Conservation (phyloP, 1,140 invertebrate species). For the Sinella curviseta region DNA sequence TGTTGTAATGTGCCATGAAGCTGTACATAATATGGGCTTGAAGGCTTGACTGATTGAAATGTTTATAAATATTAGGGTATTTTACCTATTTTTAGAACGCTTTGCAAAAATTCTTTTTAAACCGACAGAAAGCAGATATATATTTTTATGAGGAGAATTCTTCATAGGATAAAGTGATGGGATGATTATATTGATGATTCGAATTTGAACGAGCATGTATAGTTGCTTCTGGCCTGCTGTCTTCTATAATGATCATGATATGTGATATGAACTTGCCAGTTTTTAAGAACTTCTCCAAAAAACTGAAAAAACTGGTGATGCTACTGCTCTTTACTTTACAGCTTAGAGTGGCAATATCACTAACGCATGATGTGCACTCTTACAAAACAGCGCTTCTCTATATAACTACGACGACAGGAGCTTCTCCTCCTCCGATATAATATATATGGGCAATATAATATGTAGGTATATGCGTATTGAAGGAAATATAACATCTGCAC, state of each 20-base stretch:
- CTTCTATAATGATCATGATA: background rate
- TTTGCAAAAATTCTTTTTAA: constrained; percentile 19
- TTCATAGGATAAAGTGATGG: background rate
- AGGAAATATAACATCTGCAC: background rate
- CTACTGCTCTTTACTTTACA: no score
- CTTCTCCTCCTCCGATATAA: no score
- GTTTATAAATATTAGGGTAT: constrained; percentile 24
- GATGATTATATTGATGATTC: constrained; percentile 18
- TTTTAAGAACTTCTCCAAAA: background rate
- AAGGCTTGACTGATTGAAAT: constrained; percentile 24
- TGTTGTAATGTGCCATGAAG: background rate
- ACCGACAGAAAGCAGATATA: constrained; percentile 10
- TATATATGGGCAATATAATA: no score
- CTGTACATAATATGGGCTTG: background rate
- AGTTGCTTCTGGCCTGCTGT: background rate
- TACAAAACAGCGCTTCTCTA: no score
- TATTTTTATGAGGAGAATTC: background rate
- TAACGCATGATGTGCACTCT: no score
- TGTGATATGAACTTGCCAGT: background rate
- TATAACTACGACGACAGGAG: no score
- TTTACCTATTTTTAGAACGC: constrained; percentile 25
- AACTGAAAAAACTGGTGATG: no score
- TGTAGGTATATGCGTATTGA: no score
- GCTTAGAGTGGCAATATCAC: no score
- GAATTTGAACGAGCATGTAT: background rate